These are phyloP conservation scores for Drosophila pallidifrons DNA, from an alignment of 1,140 invertebrate genomes.

Conservation along the genomic window DNA sequence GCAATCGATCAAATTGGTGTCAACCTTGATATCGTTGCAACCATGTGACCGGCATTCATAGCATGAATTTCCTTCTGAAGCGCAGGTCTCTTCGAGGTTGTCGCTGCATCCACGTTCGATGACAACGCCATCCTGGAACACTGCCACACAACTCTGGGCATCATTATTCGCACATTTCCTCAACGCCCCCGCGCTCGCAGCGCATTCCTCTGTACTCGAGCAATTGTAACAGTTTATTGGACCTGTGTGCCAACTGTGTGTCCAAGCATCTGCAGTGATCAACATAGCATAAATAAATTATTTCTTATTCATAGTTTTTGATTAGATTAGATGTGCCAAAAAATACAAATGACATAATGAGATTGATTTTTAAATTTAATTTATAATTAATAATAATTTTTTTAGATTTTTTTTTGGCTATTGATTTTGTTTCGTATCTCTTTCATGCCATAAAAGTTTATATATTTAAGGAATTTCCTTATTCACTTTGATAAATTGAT, in stretches of 20 bases:
- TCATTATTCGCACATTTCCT: constrained; percentile 60
- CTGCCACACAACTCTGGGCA: constrained; percentile 64
- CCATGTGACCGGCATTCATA: constrained; percentile 72
- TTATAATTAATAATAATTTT: too few species aligned
- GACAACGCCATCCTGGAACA: constrained; percentile 59
- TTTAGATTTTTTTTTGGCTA: too few species aligned
- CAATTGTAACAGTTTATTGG: constrained; percentile 74
- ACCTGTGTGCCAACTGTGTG: constrained; percentile 68
- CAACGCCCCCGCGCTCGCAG: constrained; percentile 41
- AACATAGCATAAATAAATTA: neutral
- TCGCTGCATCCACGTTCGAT: constrained; percentile 75
- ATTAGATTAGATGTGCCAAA: neutral
- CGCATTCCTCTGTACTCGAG: constrained; percentile 49
- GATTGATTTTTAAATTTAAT: too few species aligned
- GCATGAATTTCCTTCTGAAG: constrained; percentile 32
- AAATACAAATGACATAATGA: too few species aligned
- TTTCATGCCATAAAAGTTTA: too few species aligned
- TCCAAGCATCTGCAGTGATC: constrained; percentile 44
- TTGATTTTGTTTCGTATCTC: too few species aligned
- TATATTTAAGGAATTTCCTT: too few species aligned
- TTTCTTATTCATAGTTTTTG: neutral
- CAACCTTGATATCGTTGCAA: constrained; percentile 60
- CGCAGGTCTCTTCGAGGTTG: constrained; percentile 37
- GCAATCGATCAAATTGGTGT: constrained; percentile 60
- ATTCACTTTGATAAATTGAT: too few species aligned